These are phyloP conservation scores for Cettia cetti DNA, from an alignment of 2,113 vertebrate species.

Conservation along the genomic window DNA sequence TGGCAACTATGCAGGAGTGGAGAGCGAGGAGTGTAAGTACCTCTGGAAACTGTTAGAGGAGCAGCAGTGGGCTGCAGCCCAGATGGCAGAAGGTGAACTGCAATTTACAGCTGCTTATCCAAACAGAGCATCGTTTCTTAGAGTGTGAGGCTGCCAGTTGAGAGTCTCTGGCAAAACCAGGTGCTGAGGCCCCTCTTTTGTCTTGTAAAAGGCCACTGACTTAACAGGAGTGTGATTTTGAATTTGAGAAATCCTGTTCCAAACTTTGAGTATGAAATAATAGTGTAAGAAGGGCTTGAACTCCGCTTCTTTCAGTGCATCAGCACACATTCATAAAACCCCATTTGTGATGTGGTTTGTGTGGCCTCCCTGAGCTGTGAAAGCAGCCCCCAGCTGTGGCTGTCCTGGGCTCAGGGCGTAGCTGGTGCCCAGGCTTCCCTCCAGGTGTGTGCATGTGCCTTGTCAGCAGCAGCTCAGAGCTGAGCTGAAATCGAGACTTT, in stretches of 20 bases:
- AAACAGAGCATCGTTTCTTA: neutral
- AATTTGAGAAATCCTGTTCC: neutral
- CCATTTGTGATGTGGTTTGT: neutral
- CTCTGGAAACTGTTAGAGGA: neutral
- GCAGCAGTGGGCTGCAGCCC: neutral
- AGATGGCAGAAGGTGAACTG: neutral
- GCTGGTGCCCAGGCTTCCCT: neutral
- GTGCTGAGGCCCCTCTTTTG: neutral
- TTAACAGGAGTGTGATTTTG: neutral
- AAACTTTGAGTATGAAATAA: neutral
- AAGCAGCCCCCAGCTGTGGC: neutral
- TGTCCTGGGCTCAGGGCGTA: neutral
- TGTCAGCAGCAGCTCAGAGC: neutral
- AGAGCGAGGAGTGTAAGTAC: conserved; percentile 95
- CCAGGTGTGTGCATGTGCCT: neutral
- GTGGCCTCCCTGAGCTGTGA: neutral
- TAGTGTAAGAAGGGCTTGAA: neutral
- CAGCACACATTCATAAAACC: neutral
- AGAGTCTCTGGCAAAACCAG: neutral
- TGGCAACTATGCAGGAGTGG: conserved; percentile 94
- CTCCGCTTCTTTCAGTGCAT: neutral
- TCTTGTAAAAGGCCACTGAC: neutral
- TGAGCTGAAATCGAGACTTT: neutral
- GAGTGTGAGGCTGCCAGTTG: neutral
- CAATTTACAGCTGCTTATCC: neutral